phyloP scores from a whole-genome alignment of 30 jellyfish, hydroid and myxozoan genomes.

The Hydractinia echinata region DNA sequence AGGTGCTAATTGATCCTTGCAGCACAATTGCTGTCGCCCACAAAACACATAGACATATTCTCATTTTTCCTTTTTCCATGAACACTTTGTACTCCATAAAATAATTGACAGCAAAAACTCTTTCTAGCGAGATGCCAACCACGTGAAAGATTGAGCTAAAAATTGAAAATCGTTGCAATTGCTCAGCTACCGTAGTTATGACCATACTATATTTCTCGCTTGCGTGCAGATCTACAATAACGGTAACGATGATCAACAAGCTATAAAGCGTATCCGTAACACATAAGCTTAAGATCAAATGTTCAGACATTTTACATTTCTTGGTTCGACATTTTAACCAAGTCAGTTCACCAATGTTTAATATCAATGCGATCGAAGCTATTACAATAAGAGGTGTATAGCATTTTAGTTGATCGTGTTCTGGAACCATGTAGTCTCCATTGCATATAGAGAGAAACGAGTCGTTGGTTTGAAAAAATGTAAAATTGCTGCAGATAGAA shows the following conservation, averaged over 20 bases:
- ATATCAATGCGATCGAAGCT: too few relatives aligned
- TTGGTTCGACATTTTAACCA: too few relatives aligned
- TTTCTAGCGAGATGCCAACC: neutral
- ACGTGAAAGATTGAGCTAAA: slow-evolving; percentile 10
- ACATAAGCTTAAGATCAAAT: neutral
- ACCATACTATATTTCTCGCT: neutral
- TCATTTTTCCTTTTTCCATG: neutral
- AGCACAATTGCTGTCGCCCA: neutral
- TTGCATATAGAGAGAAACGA: too few relatives aligned
- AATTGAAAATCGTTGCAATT: neutral
- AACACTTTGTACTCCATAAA: neutral
- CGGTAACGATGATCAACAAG: neutral
- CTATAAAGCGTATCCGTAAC: neutral
- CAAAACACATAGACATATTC: neutral
- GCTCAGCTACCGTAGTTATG: neutral
- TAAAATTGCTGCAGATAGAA: too few relatives aligned
- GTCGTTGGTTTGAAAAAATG: too few relatives aligned
- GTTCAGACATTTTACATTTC: neutral
- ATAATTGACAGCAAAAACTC: neutral
- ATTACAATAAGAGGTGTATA: too few relatives aligned
- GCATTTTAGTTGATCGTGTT: too few relatives aligned
- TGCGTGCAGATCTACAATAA: neutral
- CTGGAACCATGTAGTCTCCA: too few relatives aligned
- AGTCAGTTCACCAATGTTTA: too few relatives aligned
- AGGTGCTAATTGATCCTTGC: neutral